Percentiles rank a stretch among this genome's conserved stretches.
These are phyloP conservation scores for Sebastes cheni DNA, from an alignment of 2,797 vertebrate genomes.

Conservation along the genomic window DNA sequence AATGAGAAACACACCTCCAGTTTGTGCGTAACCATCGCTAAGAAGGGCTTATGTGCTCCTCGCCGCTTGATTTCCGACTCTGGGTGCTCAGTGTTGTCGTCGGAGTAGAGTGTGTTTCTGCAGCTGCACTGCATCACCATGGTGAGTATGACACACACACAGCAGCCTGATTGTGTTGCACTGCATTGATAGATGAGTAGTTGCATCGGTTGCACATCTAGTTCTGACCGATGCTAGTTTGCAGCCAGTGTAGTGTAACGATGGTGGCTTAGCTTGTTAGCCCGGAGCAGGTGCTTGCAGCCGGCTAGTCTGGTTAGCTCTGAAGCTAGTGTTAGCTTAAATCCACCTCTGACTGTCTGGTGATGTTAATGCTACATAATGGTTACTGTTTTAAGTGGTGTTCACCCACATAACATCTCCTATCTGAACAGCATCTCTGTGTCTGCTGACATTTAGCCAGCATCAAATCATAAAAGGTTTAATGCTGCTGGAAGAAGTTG, in stretches of 20 bases:
- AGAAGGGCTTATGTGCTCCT: constrained; percentile 83
- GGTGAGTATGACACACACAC: constrained; percentile 73
- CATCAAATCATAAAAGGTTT: too few species aligned
- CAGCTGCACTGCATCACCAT: constrained; percentile 82
- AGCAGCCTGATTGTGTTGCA: not conserved
- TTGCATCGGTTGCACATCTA: not conserved
- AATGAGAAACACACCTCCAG: constrained; percentile 57
- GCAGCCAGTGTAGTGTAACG: not conserved
- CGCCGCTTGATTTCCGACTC: constrained; percentile 75
- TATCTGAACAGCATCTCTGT: too few species aligned
- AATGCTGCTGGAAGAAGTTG: too few species aligned
- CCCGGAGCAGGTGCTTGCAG: constrained; percentile 38
- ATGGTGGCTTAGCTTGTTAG: constrained; percentile 60
- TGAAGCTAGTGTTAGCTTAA: constrained; percentile 29
- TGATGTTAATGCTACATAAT: not conserved
- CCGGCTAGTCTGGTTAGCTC: constrained; percentile 33
- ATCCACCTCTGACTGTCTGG: not conserved
- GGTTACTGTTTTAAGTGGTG: not conserved
- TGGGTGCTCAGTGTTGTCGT: constrained; percentile 77
- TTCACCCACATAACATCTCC: not conserved
- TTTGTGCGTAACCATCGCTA: constrained; percentile 53
- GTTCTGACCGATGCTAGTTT: not conserved
- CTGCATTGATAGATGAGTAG: not conserved
- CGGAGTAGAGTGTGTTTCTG: constrained; percentile 71
- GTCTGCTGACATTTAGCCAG: too few species aligned